Percentiles rank a stretch among this genome's conserved stretches.
Evolutionary conservation across 2,113 vertebrate species (phyloP).

Genomic region (Ciconia stormi): DNA sequence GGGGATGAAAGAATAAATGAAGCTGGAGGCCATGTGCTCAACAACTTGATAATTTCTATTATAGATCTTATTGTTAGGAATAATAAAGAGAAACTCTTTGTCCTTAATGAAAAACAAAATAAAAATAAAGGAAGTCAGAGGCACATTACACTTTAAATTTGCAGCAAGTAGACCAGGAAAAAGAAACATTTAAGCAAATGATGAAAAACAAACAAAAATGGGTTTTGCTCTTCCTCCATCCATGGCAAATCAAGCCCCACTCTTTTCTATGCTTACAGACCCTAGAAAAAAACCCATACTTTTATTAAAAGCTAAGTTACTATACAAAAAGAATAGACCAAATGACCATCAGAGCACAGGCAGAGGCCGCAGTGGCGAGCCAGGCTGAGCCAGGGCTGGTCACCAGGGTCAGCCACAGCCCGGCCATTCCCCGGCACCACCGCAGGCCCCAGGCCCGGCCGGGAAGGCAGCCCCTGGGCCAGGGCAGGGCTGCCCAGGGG

Average conservation of each 20-base stretch:
- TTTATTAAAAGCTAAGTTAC: not conserved
- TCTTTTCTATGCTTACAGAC: not conserved
- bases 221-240: not conserved
- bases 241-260: not conserved
- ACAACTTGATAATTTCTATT: conserved; percentile 17
- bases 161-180: not conserved
- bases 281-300: not conserved
- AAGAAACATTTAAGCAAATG: not conserved
- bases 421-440: accelerated
- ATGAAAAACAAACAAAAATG: not conserved
- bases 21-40: not conserved
- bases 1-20: conserved; percentile 12
- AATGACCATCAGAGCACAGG: not conserved
- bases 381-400: too few relatives aligned
- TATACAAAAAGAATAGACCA: not conserved
- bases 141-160: conserved; percentile 13
- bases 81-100: not conserved
- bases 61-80: conserved; percentile 44
- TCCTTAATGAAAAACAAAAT: not conserved
- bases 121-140: not conserved
- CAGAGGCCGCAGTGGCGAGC: accelerated
- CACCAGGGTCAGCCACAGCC: not conserved
- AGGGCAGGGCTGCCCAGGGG: too few relatives aligned
- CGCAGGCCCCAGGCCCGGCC: accelerated
- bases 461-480: too few relatives aligned